Percentiles rank a stretch among this genome's conserved stretches.
Conservation (phyloP, 2,888 invertebrate genomes). For the Eristalis arbustorum region DNA sequence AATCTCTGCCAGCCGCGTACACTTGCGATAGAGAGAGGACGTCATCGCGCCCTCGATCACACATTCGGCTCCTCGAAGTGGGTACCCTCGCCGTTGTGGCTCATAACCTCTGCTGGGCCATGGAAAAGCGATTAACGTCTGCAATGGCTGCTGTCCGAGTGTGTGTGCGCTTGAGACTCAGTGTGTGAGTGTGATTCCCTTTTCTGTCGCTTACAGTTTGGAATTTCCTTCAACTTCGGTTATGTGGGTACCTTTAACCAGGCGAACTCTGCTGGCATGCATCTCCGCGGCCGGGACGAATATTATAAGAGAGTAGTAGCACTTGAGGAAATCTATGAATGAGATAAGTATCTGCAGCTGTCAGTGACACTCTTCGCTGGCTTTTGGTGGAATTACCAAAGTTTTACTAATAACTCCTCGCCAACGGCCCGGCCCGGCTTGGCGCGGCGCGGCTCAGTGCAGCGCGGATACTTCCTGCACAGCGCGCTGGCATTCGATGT, state of each 20-base stretch:
- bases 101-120: conserved; percentile 3
- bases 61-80: conserved; percentile 25
- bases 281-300: not conserved
- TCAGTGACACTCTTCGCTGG: conserved; percentile 40
- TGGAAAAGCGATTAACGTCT: conserved; percentile 46
- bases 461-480: conserved; percentile 15
- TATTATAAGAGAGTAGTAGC: not conserved
- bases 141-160: not conserved
- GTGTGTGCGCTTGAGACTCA: conserved; percentile 1
- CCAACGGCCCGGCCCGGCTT: too few relatives aligned
- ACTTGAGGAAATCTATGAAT: conserved; percentile 41
- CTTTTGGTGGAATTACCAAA: conserved; percentile 34
- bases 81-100: conserved; percentile 7
- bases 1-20: conserved; percentile 55
- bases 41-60: conserved; percentile 54
- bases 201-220: conserved; percentile 35
- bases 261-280: not conserved
- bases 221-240: conserved; percentile 50
- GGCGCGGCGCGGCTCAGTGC: too few relatives aligned
- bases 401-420: conserved; percentile 58
- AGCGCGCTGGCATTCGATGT: conserved; percentile 16
- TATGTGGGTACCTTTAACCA: conserved; percentile 21
- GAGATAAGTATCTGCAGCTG: conserved; percentile 63
- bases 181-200: conserved; percentile 9
- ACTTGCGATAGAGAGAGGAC: conserved; percentile 54